Evolutionary conservation across 2,113 vertebrate genomes (phyloP).

Genomic region (Gavialis gangeticus): DNA sequence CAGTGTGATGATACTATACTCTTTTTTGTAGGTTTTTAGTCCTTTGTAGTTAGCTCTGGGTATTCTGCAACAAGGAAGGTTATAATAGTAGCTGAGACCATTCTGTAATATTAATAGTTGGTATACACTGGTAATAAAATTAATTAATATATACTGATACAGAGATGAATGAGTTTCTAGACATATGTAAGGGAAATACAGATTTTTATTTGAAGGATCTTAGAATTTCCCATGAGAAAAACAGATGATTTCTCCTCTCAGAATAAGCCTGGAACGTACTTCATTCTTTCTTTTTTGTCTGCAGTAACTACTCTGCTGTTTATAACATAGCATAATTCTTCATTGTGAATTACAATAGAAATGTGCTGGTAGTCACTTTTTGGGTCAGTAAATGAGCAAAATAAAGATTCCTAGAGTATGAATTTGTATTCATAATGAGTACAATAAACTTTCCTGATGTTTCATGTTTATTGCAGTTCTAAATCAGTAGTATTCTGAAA

Average conservation of each 20-base stretch:
- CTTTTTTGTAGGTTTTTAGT: neutral
- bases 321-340: neutral
- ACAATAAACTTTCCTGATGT: neutral
- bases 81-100: neutral
- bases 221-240: neutral
- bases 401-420: neutral
- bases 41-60: neutral
- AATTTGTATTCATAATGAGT: neutral
- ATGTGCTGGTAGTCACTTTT: neutral
- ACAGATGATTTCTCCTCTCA: neutral
- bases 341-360: neutral
- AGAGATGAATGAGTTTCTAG: neutral
- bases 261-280: neutral
- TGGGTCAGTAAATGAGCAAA: neutral
- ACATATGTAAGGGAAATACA: neutral
- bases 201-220: neutral
- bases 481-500: constrained; percentile 11
- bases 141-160: neutral
- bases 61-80: neutral
- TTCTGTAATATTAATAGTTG: constrained; percentile 5
- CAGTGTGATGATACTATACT: neutral
- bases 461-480: neutral
- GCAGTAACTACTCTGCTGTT: neutral
- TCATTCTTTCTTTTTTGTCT: neutral
- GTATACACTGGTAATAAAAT: neutral